Base-by-base conservation (phyloP, 2,113 vertebrate species). In the Austrofundulus limnaeus region DNA sequence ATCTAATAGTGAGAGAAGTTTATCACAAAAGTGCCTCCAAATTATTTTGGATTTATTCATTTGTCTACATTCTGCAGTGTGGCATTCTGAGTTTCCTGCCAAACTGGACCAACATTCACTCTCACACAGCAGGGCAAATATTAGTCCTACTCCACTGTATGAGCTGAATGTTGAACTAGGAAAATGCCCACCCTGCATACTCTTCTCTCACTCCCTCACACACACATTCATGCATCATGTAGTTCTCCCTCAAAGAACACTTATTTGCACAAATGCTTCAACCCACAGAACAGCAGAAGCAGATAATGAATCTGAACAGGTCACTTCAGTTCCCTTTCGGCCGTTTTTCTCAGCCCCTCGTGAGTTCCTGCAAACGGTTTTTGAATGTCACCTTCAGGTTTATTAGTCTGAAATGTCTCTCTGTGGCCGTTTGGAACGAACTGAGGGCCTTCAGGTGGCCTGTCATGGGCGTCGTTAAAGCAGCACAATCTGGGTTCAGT, bases 401-500 rank as follows among this genome's bases (percentile, higher is more conserved):
- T 69, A 69, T 49, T 56, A 65, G 50, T 24, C 47, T 41, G 55
- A 39, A 75, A 72, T 15, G 50, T 61, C 37, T 53, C 59, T 24
- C 45, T 54, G 74, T 65, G 61, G 46, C 58, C 37, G 58, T 16
- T 52, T 49, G 58, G 39, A 64, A 52, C 14, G 42, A 77, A 11
- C 16, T 14, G 51, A 21, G 50, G 25, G 24, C 19, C 9, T 48
- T 56, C 37, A 9, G n/a, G 24, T 28, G 5, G 12, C 37, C 49
- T 1, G 20, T 23, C 48, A 51, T 11, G 12, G 23, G 25, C 28
- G 31, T 50, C 58, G 52, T 71, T 54, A 75, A 76, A 2, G 37
- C 38, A 67, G 72, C 66, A 82, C 75, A 81, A 75, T 72, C 39
- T 74, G 7, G 46, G 50, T 69, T 82, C 81, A 70, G 83, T 76